A percentile compares a stretch with the other conserved stretches of the same genome.
These are phyloP conservation scores for Drosophila rufa DNA, from an alignment of 1,140 invertebrate species.

Conservation along the genomic window DNA sequence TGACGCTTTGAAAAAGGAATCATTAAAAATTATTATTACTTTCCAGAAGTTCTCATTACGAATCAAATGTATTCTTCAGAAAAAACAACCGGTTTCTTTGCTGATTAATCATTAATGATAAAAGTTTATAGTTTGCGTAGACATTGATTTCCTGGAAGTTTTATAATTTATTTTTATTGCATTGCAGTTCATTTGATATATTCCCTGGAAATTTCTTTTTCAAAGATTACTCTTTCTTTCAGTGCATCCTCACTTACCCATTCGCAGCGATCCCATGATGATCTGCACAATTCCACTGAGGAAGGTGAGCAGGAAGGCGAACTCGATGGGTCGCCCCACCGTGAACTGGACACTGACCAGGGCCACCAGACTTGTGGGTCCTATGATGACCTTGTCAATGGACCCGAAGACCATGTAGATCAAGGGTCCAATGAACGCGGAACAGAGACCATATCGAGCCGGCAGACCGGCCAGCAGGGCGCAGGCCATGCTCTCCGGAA, in stretches of 20 bases:
- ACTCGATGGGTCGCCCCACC: slow-evolving; percentile 90
- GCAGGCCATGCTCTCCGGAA: slow-evolving; percentile 94
- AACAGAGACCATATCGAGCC: slow-evolving; percentile 87
- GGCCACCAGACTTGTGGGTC: slow-evolving; percentile 92
- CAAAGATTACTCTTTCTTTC: neutral
- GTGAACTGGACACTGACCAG: slow-evolving; percentile 90
- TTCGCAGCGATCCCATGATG: slow-evolving; percentile 88
- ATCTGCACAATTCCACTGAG: slow-evolving; percentile 91
- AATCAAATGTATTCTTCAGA: neutral
- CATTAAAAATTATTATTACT: neutral
- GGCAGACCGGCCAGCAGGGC: slow-evolving; percentile 90
- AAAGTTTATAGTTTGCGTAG: neutral
- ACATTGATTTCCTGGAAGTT: neutral
- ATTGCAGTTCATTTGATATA: neutral
- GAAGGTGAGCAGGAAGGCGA: slow-evolving; percentile 92
- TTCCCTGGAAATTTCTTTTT: no score
- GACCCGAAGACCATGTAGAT: slow-evolving; percentile 95
- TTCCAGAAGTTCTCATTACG: neutral
- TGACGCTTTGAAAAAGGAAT: neutral
- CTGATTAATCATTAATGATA: neutral
- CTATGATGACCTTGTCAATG: slow-evolving; percentile 95
- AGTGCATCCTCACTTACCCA: slow-evolving; percentile 65
- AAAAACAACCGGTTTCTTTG: neutral
- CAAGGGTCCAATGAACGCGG: slow-evolving; percentile 89
- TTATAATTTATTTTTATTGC: neutral